Conservation (phyloP, 2,797 vertebrate genomes). For the Agapornis canus region DNA sequence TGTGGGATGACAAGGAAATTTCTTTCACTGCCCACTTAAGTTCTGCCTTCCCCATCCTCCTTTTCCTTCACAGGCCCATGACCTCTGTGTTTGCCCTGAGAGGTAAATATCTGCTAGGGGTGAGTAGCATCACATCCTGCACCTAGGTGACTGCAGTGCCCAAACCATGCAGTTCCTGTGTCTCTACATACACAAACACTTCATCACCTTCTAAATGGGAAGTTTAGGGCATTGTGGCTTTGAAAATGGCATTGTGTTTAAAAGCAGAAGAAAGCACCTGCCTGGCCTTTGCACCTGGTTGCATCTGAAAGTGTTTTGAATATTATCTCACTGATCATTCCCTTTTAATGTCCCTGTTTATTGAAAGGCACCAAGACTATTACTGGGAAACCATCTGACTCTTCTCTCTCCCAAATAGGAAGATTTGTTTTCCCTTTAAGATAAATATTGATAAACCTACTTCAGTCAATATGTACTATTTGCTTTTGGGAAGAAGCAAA, state of each 20-base stretch:
- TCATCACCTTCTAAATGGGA: neutral
- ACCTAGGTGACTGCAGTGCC: neutral
- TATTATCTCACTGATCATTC: neutral
- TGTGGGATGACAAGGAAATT: neutral
- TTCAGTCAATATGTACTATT: constrained; percentile 51
- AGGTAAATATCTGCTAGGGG: neutral
- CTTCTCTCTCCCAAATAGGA: constrained; percentile 1
- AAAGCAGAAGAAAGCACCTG: neutral
- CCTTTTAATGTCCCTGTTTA: neutral
- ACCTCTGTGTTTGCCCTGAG: neutral
- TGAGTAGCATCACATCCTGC: neutral
- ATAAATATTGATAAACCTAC: constrained; percentile 46
- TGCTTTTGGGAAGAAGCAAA: neutral
- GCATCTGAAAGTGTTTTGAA: neutral
- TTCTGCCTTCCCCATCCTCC: neutral
- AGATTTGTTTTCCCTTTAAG: constrained; percentile 28
- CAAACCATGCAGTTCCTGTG: neutral
- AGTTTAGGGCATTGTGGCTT: neutral
- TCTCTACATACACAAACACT: neutral
- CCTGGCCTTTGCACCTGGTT: neutral
- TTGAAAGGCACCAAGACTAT: neutral
- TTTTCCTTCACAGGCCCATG: neutral
- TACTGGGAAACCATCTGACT: constrained; percentile 26
- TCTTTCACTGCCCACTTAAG: neutral
- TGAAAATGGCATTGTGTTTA: neutral